Evolutionary conservation across 1,140 invertebrate genomes (phyloP).

Genomic region (Tetragnatha versicolor): DNA sequence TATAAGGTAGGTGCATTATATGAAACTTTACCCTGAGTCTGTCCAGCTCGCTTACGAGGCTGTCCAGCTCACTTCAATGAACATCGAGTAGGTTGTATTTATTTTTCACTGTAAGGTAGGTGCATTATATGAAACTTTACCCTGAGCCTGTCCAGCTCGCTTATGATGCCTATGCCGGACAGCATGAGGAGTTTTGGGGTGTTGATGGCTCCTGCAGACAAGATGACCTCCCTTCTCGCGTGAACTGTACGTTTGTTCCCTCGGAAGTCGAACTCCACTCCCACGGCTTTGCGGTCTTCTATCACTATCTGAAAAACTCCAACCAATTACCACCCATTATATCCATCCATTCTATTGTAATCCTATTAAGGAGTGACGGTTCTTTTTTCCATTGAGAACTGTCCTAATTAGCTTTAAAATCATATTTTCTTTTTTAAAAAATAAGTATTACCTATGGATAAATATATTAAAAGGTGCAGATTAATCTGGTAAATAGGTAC

Average conservation of each 20-base stretch:
- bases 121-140: conserved; percentile 49
- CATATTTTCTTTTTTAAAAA: too few species aligned
- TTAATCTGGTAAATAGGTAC: too few species aligned
- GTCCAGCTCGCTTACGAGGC: conserved; percentile 69
- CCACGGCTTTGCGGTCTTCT: conserved; percentile 5
- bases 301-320: conserved; percentile 10
- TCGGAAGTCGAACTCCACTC: conserved; percentile 30
- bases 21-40: conserved; percentile 51
- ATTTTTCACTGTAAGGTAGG: too few species aligned
- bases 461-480: too few species aligned
- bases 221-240: conserved; percentile 77
- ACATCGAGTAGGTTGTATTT: too few species aligned
- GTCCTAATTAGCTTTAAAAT: too few species aligned
- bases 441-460: too few species aligned
- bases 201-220: conserved; percentile 66
- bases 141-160: conserved; percentile 69
- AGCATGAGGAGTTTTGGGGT: conserved; percentile 23
- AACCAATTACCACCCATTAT: too few species aligned
- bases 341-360: too few species aligned
- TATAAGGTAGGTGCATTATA: too few species aligned
- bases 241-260: conserved; percentile 64
- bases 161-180: conserved; percentile 58
- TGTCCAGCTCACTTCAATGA: background rate
- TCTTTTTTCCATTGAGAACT: too few species aligned
- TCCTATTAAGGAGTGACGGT: too few species aligned